Percentiles rank a stretch among this genome's conserved stretches.
phyloP scores from a whole-genome alignment of 2,888 invertebrate genomes.

The Lasioglossum oenotherae region DNA sequence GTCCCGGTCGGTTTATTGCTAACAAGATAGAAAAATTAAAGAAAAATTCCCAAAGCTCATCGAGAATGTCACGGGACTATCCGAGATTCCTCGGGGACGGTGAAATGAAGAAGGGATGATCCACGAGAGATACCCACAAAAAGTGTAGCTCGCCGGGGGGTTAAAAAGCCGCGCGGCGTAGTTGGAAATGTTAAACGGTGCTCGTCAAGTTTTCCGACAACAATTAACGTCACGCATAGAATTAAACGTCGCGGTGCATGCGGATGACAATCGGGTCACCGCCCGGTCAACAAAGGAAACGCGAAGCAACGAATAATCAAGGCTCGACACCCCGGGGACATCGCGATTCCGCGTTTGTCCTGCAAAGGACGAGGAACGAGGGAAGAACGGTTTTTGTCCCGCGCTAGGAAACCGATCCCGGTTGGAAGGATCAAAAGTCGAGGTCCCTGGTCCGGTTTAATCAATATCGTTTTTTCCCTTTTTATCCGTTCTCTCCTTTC shows the following conservation, averaged over 20 bases:
- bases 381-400: neutral
- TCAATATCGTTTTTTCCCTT: conserved; percentile 48
- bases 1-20: neutral
- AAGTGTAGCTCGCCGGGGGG: neutral
- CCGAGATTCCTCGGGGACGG: neutral
- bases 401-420: neutral
- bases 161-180: neutral
- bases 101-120: neutral
- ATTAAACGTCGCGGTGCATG: conserved; percentile 34
- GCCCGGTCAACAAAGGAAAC: conserved; percentile 27
- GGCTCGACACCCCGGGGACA: conserved; percentile 16
- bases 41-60: neutral
- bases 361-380: neutral
- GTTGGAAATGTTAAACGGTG: neutral
- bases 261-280: neutral
- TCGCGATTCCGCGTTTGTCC: neutral
- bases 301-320: conserved; percentile 39
- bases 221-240: conserved; percentile 36
- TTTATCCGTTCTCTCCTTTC: neutral
- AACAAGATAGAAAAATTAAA: neutral
- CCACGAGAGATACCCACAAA: neutral
- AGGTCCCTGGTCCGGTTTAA: conserved; percentile 37
- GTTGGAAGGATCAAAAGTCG: conserved; percentile 13
- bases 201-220: conserved; percentile 26
- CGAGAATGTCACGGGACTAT: neutral